Evolutionary conservation across 2,888 invertebrate genomes (phyloP).

Genomic region (Microctonus brassicae): DNA sequence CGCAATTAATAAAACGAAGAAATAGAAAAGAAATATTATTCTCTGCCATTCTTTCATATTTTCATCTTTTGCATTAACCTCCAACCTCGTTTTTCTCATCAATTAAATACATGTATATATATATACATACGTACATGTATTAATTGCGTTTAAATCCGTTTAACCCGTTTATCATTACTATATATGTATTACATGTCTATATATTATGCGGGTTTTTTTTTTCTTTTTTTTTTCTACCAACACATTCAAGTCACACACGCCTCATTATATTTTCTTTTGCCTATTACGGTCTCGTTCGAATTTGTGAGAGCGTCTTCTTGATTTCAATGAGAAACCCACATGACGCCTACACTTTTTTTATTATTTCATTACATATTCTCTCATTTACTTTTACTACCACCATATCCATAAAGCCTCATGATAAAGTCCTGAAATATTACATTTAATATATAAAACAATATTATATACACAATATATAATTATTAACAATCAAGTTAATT

Average conservation of each 20-base stretch:
- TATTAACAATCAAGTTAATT: too few relatives aligned
- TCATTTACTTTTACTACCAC: background rate
- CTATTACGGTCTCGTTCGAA: slow-evolving; percentile 33
- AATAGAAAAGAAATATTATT: slow-evolving; percentile 6
- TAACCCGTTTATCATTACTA: background rate
- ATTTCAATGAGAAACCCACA: slow-evolving; percentile 18
- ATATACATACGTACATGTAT: background rate
- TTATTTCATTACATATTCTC: background rate
- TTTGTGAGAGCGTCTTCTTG: slow-evolving; percentile 23
- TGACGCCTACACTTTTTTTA: slow-evolving; percentile 18
- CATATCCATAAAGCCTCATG: background rate
- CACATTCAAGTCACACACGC: slow-evolving; percentile 28
- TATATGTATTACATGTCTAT: background rate
- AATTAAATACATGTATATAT: background rate
- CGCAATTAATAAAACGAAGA: slow-evolving; percentile 10
- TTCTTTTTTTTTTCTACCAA: slow-evolving; percentile 12
- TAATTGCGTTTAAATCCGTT: background rate
- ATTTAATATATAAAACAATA: too few relatives aligned
- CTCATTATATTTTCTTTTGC: slow-evolving; percentile 23
- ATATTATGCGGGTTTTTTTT: background rate
- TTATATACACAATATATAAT: too few relatives aligned
- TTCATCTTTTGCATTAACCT: slow-evolving; percentile 25
- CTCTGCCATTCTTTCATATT: slow-evolving; percentile 24
- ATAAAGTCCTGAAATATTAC: background rate
- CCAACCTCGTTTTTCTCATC: background rate